Conservation (phyloP, 2,797 vertebrate genomes). For the Columba guinea region DNA sequence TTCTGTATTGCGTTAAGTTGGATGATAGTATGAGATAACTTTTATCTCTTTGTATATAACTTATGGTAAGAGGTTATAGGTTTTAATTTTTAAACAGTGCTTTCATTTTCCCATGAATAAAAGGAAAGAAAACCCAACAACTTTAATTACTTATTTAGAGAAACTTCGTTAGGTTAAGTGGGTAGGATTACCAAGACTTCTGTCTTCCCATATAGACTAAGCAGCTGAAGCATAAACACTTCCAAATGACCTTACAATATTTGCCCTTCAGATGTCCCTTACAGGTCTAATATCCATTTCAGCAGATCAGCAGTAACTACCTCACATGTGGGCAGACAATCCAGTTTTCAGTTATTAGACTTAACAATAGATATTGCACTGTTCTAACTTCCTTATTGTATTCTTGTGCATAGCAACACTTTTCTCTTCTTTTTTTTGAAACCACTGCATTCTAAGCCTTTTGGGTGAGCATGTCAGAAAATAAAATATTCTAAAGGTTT, state of each 20-base stretch:
- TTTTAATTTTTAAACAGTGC: background rate
- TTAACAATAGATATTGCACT: background rate
- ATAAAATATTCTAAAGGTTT: background rate
- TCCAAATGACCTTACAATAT: background rate
- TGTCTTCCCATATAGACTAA: background rate
- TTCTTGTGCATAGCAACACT: background rate
- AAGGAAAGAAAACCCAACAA: background rate
- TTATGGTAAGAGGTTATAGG: rapidly evolving
- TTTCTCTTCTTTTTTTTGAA: background rate
- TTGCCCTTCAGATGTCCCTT: background rate
- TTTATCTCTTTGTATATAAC: background rate
- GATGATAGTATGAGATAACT: background rate
- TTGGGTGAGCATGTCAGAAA: background rate
- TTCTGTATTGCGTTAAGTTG: background rate
- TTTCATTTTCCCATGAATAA: background rate
- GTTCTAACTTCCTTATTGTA: background rate
- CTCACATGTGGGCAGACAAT: background rate
- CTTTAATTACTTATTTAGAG: background rate
- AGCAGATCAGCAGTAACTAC: background rate
- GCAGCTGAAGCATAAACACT: background rate
- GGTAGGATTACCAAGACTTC: background rate
- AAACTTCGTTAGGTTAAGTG: background rate
- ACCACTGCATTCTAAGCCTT: background rate
- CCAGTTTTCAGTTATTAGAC: background rate
- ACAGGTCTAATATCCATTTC: background rate